Percentiles rank a stretch among this genome's conserved stretches.
Evolutionary conservation across 2,113 vertebrate species (phyloP).

Genomic region (Rhynchopsitta pachyrhyncha): DNA sequence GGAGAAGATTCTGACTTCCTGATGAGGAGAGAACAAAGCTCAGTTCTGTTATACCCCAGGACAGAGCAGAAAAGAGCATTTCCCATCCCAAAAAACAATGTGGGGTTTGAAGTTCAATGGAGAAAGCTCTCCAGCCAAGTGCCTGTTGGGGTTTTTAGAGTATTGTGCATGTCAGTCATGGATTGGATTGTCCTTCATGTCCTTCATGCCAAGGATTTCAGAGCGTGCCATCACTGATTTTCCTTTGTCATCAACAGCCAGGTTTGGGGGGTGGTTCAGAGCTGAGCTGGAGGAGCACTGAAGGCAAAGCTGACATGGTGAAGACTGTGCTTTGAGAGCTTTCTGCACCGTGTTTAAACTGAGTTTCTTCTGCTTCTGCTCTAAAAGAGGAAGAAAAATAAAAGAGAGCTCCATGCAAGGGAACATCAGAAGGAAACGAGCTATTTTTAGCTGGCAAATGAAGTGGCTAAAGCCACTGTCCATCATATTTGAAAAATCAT

Average conservation of each 20-base stretch:
- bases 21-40: not conserved
- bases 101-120: accelerated
- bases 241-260: not conserved
- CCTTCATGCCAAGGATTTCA: not conserved
- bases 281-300: not conserved
- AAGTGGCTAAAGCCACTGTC: too few species aligned
- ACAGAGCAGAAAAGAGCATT: not conserved
- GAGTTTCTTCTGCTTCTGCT: constrained; percentile 20
- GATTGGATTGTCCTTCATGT: not conserved
- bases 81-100: not conserved
- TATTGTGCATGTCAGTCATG: not conserved
- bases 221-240: not conserved
- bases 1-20: not conserved
- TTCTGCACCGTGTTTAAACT: not conserved
- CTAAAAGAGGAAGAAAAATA: not conserved
- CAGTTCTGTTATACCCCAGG: too few species aligned
- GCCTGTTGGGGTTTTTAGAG: not conserved
- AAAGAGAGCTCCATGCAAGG: not conserved
- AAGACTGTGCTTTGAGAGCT: not conserved
- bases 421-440: constrained; percentile 10
- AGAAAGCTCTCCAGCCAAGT: not conserved
- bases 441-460: not conserved
- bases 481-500: too few species aligned
- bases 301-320: not conserved
- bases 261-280: not conserved